Base-by-base conservation (phyloP, 53 echinoderm and acorn worm species). In the Antedon mediterranea region DNA sequence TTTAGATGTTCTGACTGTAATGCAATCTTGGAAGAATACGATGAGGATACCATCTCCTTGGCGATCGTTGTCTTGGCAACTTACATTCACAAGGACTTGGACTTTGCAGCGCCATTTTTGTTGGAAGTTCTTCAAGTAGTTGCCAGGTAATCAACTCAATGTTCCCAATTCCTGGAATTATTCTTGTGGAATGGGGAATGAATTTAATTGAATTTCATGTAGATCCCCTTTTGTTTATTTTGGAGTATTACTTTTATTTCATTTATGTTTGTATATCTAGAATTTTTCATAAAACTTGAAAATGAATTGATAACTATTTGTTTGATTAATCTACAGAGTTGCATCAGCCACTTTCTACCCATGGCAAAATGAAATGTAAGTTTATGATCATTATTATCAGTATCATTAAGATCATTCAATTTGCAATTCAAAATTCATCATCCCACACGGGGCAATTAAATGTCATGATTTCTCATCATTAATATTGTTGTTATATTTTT, bases 101-200 rank as follows among this genome's bases (percentile, higher is more conserved):
- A 91, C 75, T 78, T 89, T 29, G 89, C 95, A 31, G 95, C 95
- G 30, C 91, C 95, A 71, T 87, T 94, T 13, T 87, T 94, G 0
- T 80, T 94, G 75, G 95, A 94, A 77, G 91, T 94, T 89, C 87
- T 94, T 1, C 91, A 91, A 43, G 95, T 94, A 28, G 95, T 94
- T 42, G 89, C 86, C 72, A 89, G 93, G 93, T 93, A 76, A 83
- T 27, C 31, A 2, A 29, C 42, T 28, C 20, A 43, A 30, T 28
- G 33, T 42, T 34, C 13, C n/a, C n/a, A n/a, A n/a, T n/a, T n/a
- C n/a, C n/a, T n/a, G n/a, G n/a, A n/a, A n/a, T n/a, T 23, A 37
- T 30, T 4, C 9, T 14, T 77, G 29, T 3, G 15, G 78, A 30
- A 37, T 31, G n/a, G 8, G 4, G 42, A 30, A 6, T 5, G 3